Base-by-base conservation (phyloP, 2,113 vertebrate species). In the Chamaea fasciata region DNA sequence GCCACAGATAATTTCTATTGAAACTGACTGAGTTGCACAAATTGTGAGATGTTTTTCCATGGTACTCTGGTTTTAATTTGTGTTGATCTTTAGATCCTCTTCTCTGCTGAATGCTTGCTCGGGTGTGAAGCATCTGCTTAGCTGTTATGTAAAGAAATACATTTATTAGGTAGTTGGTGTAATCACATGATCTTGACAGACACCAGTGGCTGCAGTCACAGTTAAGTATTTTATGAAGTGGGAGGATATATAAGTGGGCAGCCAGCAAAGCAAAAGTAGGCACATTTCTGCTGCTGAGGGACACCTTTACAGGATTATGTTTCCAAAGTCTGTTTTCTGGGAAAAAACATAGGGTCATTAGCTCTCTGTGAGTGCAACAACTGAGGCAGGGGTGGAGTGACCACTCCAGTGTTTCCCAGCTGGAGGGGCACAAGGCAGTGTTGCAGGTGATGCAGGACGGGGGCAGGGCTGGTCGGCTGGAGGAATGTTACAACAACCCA, bases 161-260 rank as follows among this genome's bases (percentile, higher is more conserved):
- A 82, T 79, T 83, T 86, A 85, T 89, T 83, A 53, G 65, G n/a
- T 60, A 28, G 68, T 88, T 88, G 86, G 52, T 52, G 35, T 84
- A 90, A 90, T 79, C 69, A 65, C 76, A 87, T 69, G 81, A 87
- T 86, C 57, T 83, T 89, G 86, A 49, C 60, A 93, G 89, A 86
- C 70, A 31, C 69, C 1, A 6, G 39, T 64, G 60, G 42, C 1
- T 2, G 2, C 74, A 71, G 55, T 73, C 47, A 70, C 30, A 82
- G 49, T 57, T 89, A 37, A 6, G 5, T 77, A 31, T 74, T 93
- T 70, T 67, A 49, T 80, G 77, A 80, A 68, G 49, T 69, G 0
- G 33, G n/a, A 52, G 19, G 63, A 41, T 65, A 15, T 3, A 3
- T 53, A 44, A 84, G 41, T 39, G 77, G 55, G 26, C 68, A 80